Base-by-base conservation (phyloP, 2,113 vertebrate species). In the Grus americana region DNA sequence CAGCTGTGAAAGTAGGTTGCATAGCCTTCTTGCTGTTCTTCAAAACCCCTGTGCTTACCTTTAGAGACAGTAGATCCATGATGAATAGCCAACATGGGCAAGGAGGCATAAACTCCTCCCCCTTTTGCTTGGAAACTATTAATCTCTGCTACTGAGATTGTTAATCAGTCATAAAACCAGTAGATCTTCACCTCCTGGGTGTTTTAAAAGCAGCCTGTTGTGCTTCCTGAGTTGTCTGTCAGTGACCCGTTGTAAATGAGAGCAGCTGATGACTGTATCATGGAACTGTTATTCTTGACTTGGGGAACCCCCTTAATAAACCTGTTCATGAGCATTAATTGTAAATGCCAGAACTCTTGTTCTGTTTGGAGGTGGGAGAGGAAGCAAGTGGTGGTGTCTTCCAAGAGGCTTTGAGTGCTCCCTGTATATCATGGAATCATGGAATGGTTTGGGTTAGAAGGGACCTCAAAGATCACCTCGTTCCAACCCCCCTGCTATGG, bases 121-220 rank as follows among this genome's bases (percentile, higher is more conserved):
- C 38, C 36, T 95, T 96, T 86, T 92, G 76, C 88, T 84, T 93
- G 66, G 73, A 91, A 89, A 65, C 40, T 19, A 30, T 97, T 95
- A 82, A 89, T 96, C 92, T 95, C 52, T 96, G 93, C 83, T 93
- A 73, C 68, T 67, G 52, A 92, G 65, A 44, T 80, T 88, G 54
- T 94, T 94, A 92, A 93, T 88, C 89, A 84, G 86, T 81, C 83
- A 73, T 95, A 91, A 96, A 95, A 12, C 34, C 57, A 65, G 46
- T 72, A 79, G 57, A 90, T 95, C 65, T 79, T 94, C 36, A 91
- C 61, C 93, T 96, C 96, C 49, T 82, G 95, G 70, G 84, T 92
- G 44, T 91, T 93, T 95, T 96, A 97, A 95, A 90, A 89, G 83
- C 70, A 85, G 65, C 65, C 61, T 92, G 65, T 92, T 92, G 80